phyloP scores from a whole-genome alignment of 53 echinoderm and acorn worm species.

The Mesocentrotus franciscanus region DNA sequence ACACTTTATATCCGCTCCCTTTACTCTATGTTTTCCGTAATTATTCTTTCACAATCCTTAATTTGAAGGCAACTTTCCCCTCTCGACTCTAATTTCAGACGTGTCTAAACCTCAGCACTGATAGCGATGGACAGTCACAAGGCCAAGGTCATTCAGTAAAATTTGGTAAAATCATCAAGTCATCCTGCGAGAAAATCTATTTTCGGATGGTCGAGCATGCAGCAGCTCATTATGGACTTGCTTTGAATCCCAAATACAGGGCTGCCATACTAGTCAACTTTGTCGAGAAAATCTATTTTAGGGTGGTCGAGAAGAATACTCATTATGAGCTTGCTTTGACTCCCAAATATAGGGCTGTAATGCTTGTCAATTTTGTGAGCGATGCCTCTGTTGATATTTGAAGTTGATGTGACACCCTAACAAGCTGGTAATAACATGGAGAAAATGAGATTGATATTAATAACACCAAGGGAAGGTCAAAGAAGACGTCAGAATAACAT shows the following conservation, averaged over 20 bases:
- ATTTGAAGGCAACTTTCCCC: background rate
- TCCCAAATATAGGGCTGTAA: background rate
- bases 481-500: background rate
- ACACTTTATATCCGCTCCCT: background rate
- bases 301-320: background rate
- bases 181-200: slow-evolving; percentile 36
- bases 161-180: slow-evolving; percentile 10
- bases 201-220: background rate
- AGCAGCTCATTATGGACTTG: background rate
- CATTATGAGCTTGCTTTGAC: background rate
- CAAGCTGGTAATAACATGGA: background rate
- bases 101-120: background rate
- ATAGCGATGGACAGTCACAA: slow-evolving; percentile 8
- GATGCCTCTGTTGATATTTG: background rate
- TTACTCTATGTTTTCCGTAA: background rate
- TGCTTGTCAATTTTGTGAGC: background rate
- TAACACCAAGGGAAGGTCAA: background rate
- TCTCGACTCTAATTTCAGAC: background rate
- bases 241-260: background rate
- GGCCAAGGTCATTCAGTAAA: slow-evolving; percentile 1
- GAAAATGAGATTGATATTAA: background rate
- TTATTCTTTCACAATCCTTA: background rate
- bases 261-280: too few species aligned
- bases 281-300: slow-evolving; percentile 18
- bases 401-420: background rate